These are phyloP conservation scores for Gila robusta DNA, from an alignment of 2,797 vertebrate genomes.

Conservation along the genomic window DNA sequence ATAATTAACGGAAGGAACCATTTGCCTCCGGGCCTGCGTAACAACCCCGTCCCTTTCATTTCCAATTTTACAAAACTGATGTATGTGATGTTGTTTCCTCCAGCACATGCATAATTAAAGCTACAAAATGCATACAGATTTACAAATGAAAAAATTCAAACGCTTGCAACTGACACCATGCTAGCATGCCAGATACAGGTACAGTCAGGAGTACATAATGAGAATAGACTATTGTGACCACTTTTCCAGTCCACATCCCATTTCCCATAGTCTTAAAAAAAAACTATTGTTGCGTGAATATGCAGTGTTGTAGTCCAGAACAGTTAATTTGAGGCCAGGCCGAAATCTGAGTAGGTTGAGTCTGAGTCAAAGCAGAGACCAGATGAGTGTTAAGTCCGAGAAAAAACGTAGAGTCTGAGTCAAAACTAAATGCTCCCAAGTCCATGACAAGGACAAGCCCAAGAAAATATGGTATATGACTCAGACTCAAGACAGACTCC, in stretches of 20 bases:
- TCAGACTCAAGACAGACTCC: background rate
- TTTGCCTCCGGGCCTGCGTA: conserved; percentile 11
- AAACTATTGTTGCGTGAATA: background rate
- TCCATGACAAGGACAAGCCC: background rate
- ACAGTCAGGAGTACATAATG: conserved; percentile 6
- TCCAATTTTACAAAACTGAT: conserved; percentile 43
- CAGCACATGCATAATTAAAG: conserved; percentile 33
- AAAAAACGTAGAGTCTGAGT: too few relatives aligned
- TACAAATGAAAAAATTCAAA: conserved; percentile 1
- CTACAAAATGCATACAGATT: conserved; percentile 55
- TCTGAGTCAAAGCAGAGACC: background rate
- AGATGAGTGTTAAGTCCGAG: background rate
- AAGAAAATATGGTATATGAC: background rate
- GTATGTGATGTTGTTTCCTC: conserved; percentile 19
- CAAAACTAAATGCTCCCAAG: background rate
- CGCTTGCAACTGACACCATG: background rate
- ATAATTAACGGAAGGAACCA: conserved; percentile 37
- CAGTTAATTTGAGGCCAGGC: background rate
- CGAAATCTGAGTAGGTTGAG: background rate
- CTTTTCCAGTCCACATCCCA: background rate
- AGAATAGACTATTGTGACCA: background rate
- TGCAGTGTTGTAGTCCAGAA: background rate
- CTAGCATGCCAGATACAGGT: background rate
- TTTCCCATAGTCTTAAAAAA: background rate
- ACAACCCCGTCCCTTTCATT: conserved; percentile 33